phyloP scores from a whole-genome alignment of 2,888 invertebrate species.

The Heteropelma amictum region DNA sequence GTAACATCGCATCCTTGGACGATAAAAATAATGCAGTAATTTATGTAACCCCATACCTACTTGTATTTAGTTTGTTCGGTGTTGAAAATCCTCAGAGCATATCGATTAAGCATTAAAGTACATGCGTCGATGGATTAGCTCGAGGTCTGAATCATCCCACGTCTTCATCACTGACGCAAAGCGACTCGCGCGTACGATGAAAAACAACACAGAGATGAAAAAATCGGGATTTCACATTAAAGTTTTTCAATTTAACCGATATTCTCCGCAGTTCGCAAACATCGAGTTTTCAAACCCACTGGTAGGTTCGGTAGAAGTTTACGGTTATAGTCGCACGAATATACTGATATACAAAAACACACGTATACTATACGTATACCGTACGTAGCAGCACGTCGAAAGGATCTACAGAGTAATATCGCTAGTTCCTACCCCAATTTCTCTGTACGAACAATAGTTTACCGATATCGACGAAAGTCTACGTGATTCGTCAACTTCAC shows the following conservation, averaged over 20 bases:
- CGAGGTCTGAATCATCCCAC: constrained; percentile 23
- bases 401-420: no score
- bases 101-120: constrained; percentile 15
- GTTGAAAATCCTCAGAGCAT: constrained; percentile 8
- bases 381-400: no score
- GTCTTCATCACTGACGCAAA: constrained; percentile 4
- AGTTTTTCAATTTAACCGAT: not conserved
- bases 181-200: not conserved
- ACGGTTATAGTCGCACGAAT: constrained; percentile 1
- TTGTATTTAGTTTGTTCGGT: not conserved
- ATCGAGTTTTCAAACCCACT: not conserved
- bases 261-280: not conserved
- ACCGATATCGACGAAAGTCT: constrained; percentile 27
- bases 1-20: no score
- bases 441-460: constrained; percentile 14
- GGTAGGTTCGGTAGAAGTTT: not conserved
- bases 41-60: no score
- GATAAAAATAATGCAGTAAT: no score
- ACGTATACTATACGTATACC: not conserved
- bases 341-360: not conserved
- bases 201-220: not conserved
- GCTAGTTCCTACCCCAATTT: constrained; percentile 1
- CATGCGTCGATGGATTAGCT: constrained; percentile 25
- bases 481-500: constrained; percentile 11
- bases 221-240: not conserved